Percentiles rank a stretch among this genome's conserved stretches.
phyloP scores from a whole-genome alignment of 2,888 invertebrate species.

The Pimpla rufipes region DNA sequence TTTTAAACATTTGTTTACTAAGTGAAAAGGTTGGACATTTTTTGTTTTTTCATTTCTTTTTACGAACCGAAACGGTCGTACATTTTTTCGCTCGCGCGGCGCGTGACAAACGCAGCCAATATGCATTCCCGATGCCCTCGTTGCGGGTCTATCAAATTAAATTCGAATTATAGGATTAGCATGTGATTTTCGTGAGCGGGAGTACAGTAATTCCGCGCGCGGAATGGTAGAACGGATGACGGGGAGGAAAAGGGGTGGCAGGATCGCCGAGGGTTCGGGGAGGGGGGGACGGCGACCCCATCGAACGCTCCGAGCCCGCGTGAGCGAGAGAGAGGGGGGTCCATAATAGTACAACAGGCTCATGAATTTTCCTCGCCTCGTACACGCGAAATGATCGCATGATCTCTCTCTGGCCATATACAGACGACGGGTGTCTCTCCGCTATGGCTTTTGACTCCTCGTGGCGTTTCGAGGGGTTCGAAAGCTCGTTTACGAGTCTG shows the following conservation, averaged over 20 bases:
- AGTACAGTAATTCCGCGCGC: slow-evolving; percentile 25
- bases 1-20: no score
- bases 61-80: no score
- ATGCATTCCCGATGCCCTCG: slow-evolving; percentile 4
- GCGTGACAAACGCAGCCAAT: background rate
- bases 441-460: slow-evolving; percentile 54
- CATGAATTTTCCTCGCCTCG: slow-evolving; percentile 71
- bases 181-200: slow-evolving; percentile 59
- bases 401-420: slow-evolving; percentile 41
- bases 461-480: slow-evolving; percentile 57
- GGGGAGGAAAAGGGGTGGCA: slow-evolving; percentile 25
- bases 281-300: slow-evolving; percentile 40
- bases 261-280: slow-evolving; percentile 40
- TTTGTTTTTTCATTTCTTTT: no score
- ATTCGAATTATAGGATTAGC: slow-evolving; percentile 82
- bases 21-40: no score
- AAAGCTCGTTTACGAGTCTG: slow-evolving; percentile 54
- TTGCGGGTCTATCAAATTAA: slow-evolving; percentile 79
- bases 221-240: slow-evolving; percentile 35
- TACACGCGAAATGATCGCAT: slow-evolving; percentile 68
- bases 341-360: slow-evolving; percentile 52
- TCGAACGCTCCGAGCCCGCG: slow-evolving; percentile 39
- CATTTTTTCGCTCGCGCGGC: no score
- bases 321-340: slow-evolving; percentile 11
- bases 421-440: slow-evolving; percentile 14